A percentile compares a stretch with the other conserved stretches of the same genome.
Evolutionary conservation across 1,140 invertebrate species (phyloP).

Genomic region (Drosophila prosaltans): DNA sequence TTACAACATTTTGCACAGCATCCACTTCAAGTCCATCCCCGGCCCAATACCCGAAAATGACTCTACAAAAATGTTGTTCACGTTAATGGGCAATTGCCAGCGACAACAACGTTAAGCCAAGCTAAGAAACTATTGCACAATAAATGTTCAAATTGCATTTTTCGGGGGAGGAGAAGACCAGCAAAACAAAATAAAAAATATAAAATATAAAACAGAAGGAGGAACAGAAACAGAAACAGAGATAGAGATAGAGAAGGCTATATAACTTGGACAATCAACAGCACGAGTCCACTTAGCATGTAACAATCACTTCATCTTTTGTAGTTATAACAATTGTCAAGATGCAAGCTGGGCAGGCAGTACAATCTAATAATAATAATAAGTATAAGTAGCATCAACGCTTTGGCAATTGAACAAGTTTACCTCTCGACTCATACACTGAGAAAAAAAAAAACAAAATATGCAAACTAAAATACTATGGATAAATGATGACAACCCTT

Average conservation of each 20-base stretch:
- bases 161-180: conserved; percentile 27
- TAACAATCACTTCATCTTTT: conserved; percentile 31
- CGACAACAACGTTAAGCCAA: conserved; percentile 40
- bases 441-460: too few relatives aligned
- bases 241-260: conserved; percentile 10
- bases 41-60: conserved; percentile 52
- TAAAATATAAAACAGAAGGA: background rate
- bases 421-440: conserved; percentile 7
- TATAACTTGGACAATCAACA: conserved; percentile 64
- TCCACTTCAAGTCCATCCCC: conserved; percentile 23
- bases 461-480: too few relatives aligned
- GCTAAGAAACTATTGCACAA: conserved; percentile 70
- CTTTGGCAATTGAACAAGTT: conserved; percentile 58
- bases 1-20: conserved; percentile 30
- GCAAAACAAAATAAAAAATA: background rate
- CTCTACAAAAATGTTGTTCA: conserved; percentile 68
- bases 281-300: conserved; percentile 66
- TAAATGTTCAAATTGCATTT: conserved; percentile 65
- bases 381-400: conserved; percentile 43
- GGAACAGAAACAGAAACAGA: background rate
- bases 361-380: conserved; percentile 54
- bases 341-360: conserved; percentile 41
- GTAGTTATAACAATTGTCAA: conserved; percentile 51
- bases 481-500: too few relatives aligned
- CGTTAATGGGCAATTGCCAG: conserved; percentile 61